Conservation (phyloP, 2,888 invertebrate species). For the Agrotis ipsilon region DNA sequence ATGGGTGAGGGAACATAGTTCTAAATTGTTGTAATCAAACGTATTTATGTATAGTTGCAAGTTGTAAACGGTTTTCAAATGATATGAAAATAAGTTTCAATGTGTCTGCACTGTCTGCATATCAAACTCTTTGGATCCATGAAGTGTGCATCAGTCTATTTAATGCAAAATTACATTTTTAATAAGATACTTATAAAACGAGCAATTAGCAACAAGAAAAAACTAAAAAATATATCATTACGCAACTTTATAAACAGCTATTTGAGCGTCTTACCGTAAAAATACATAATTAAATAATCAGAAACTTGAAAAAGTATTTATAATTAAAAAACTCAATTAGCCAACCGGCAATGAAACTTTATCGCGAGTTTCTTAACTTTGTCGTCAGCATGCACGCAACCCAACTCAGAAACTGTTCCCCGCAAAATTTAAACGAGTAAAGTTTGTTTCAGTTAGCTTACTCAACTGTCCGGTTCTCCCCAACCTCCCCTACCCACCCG, state of each 20-base stretch:
- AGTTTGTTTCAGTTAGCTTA: slow-evolving; percentile 88
- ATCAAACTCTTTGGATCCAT: no score
- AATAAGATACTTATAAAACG: slow-evolving; percentile 1
- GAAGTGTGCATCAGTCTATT: no score
- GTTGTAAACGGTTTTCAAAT: no score
- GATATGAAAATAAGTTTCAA: no score
- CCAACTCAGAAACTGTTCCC: slow-evolving; percentile 79
- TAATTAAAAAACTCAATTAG: slow-evolving; percentile 81
- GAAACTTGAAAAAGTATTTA: slow-evolving; percentile 62
- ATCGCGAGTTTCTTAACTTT: slow-evolving; percentile 79
- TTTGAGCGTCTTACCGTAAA: slow-evolving; percentile 42
- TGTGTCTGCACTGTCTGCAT: no score
- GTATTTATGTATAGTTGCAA: no score
- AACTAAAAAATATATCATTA: slow-evolving; percentile 24
- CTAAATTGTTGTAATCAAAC: slow-evolving; percentile 18
- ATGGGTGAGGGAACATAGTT: slow-evolving; percentile 27
- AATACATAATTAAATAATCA: slow-evolving; percentile 43
- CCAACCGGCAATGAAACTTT: slow-evolving; percentile 79
- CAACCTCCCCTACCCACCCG: slow-evolving; percentile 55
- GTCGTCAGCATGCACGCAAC: slow-evolving; percentile 83
- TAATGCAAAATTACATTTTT: neutral
- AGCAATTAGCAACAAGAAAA: slow-evolving; percentile 23
- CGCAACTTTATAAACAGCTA: slow-evolving; percentile 37
- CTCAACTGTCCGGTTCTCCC: slow-evolving; percentile 83
- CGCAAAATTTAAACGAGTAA: slow-evolving; percentile 91